Base-by-base conservation (phyloP, 2,888 invertebrate genomes). In the Gryllus longicercus region DNA sequence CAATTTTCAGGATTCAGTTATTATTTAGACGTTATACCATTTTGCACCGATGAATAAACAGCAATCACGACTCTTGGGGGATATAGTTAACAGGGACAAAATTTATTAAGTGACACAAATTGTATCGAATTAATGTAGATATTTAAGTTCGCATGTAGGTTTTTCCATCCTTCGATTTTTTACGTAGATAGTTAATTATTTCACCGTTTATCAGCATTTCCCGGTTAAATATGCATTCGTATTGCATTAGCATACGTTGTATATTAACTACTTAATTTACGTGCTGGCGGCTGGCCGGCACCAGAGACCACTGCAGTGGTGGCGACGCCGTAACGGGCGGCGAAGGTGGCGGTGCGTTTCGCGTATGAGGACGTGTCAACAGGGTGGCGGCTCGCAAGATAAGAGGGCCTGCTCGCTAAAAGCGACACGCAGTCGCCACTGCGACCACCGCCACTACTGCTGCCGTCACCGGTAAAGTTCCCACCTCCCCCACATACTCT, bases 131-230 rank as follows among this genome's bases (percentile, higher is more conserved):
- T 63, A 18, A 63, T 63, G 11, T 18, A 63, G 8, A 63, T 38
- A 38, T 38, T 38, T 38, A 38, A 38, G 38, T 38, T 38, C 38
- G 38, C 38, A 38, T 38, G 38, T 63, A 63, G 63, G 63, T 63
- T 18, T 63, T 63, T 63, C n/a, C n/a, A 63, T n/a, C 63, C 63
- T 14, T 63, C 63, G 63, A 63, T 63, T 18, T 63, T 63, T 63
- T 63, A 63, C 14, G n/a, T 18, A 63, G 38, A 38, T 18, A 63
- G 14, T 63, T 63, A 63, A 63, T 63, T 63, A 63, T 63, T 63
- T 63, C 63, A 63, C n/a, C 16, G 63, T 63, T 63, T 63, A 63
- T 63, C 63, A 63, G 63, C n/a, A 63, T 63, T 63, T n/a, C 63
- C 63, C 63, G n/a, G 63, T n/a, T 63, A 63, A 63, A 63, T 63